Percentiles rank a stretch among this genome's conserved stretches.
phyloP scores from a whole-genome alignment of 1,140 invertebrate species.

The Rhyacophila brunnea region DNA sequence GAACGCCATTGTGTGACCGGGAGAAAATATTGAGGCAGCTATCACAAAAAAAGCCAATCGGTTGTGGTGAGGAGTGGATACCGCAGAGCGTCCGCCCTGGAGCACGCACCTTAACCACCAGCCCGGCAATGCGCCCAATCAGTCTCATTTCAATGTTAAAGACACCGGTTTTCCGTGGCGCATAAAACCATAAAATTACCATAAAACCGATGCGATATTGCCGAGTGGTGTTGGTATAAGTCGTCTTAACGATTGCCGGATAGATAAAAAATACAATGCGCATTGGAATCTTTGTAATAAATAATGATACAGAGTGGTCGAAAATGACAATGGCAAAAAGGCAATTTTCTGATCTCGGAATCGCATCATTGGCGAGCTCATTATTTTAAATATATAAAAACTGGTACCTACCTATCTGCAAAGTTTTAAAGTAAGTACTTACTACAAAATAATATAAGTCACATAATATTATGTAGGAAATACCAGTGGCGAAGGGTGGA shows the following conservation, averaged over 20 bases:
- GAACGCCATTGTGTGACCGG: background rate
- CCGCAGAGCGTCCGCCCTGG: constrained; percentile 27
- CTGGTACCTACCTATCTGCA: no score
- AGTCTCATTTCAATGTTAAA: constrained; percentile 27
- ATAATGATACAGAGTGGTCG: no score
- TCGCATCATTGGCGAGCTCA: no score
- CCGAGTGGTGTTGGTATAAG: constrained; percentile 25
- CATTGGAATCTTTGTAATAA: no score
- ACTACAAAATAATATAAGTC: no score
- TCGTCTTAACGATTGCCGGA: constrained; percentile 21
- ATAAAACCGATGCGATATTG: constrained; percentile 35
- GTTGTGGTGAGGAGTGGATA: constrained; percentile 20
- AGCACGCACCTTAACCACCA: constrained; percentile 23
- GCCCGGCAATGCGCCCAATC: background rate
- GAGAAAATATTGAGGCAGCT: background rate
- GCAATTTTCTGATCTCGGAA: no score
- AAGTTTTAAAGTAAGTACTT: no score
- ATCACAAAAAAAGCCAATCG: constrained; percentile 1
- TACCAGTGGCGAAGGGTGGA: no score
- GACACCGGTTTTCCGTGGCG: constrained; percentile 31
- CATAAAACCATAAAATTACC: constrained; percentile 37
- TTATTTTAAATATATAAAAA: no score
- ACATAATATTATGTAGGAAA: no score
- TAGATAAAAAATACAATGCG: constrained; percentile 5
- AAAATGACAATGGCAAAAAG: no score